phyloP scores from a whole-genome alignment of 2,888 invertebrate species.

The Papilio gigon region DNA sequence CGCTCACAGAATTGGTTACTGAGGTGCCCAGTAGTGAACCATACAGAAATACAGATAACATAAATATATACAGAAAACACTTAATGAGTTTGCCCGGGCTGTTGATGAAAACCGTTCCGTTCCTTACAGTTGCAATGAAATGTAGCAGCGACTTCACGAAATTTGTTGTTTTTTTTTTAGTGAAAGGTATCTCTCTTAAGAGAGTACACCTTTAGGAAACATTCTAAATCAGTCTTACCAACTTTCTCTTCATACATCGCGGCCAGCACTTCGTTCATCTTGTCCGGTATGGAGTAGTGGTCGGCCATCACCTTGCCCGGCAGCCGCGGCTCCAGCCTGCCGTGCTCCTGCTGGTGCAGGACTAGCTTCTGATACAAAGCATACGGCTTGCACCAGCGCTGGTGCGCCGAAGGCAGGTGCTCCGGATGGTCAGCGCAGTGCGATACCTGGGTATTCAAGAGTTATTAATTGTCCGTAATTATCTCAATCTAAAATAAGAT shows the following conservation, averaged over 20 bases:
- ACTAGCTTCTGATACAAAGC: slow-evolving; percentile 84
- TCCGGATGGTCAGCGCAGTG: slow-evolving; percentile 73
- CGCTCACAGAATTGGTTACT: too few relatives aligned
- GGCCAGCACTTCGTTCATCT: slow-evolving; percentile 76
- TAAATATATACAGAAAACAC: too few relatives aligned
- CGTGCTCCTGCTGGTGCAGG: slow-evolving; percentile 81
- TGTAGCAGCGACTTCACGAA: too few relatives aligned
- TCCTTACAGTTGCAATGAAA: too few relatives aligned
- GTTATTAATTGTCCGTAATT: background rate
- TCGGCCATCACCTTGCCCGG: slow-evolving; percentile 74
- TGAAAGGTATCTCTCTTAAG: too few relatives aligned
- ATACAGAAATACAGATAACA: too few relatives aligned
- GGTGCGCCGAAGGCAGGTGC: slow-evolving; percentile 80
- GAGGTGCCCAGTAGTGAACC: too few relatives aligned
- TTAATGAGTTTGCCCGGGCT: too few relatives aligned
- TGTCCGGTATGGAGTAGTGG: slow-evolving; percentile 62
- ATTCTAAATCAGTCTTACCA: slow-evolving; percentile 53
- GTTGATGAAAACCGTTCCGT: too few relatives aligned
- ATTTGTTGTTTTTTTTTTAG: too few relatives aligned
- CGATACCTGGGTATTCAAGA: background rate
- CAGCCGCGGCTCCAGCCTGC: slow-evolving; percentile 82
- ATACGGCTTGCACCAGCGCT: slow-evolving; percentile 84
- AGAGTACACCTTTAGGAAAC: background rate
- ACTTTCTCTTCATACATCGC: slow-evolving; percentile 76
- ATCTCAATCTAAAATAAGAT: background rate